Evolutionary conservation across 2,888 invertebrate species (phyloP).

Genomic region (Alloplasta piceator): DNA sequence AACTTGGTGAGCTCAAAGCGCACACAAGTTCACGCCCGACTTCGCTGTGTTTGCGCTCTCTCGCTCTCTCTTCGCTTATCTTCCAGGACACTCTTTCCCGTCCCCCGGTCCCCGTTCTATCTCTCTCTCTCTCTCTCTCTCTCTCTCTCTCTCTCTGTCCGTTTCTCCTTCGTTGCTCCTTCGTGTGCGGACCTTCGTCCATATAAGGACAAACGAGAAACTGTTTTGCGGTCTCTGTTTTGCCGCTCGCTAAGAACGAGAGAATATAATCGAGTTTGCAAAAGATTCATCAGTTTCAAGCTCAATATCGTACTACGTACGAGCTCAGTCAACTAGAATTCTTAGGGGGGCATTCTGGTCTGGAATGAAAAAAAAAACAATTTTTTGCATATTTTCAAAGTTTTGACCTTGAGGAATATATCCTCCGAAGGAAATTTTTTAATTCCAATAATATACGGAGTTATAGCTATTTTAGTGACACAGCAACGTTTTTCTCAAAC

Average conservation of each 20-base stretch:
- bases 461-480: too few species aligned
- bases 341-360: too few species aligned
- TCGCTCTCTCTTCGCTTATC: background rate
- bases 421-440: too few species aligned
- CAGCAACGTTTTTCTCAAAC: too few species aligned
- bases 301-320: constrained; percentile 24
- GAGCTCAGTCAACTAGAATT: too few species aligned
- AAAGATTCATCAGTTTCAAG: constrained; percentile 47
- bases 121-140: too few species aligned
- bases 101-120: too few species aligned
- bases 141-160: constrained; percentile 2
- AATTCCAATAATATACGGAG: too few species aligned
- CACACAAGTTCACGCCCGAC: constrained; percentile 51
- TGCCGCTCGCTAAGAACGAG: constrained; percentile 40
- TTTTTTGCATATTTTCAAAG: too few species aligned
- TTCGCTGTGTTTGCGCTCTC: background rate
- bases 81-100: constrained; percentile 54
- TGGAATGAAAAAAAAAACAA: too few species aligned
- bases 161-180: constrained; percentile 25
- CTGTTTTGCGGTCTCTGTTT: constrained; percentile 54
- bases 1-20: constrained; percentile 21
- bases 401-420: too few species aligned
- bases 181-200: constrained; percentile 41
- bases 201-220: constrained; percentile 68
- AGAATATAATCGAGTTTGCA: constrained; percentile 36